These are phyloP conservation scores for Murina feae DNA, from an alignment of 2,113 vertebrate species.

Conservation along the genomic window DNA sequence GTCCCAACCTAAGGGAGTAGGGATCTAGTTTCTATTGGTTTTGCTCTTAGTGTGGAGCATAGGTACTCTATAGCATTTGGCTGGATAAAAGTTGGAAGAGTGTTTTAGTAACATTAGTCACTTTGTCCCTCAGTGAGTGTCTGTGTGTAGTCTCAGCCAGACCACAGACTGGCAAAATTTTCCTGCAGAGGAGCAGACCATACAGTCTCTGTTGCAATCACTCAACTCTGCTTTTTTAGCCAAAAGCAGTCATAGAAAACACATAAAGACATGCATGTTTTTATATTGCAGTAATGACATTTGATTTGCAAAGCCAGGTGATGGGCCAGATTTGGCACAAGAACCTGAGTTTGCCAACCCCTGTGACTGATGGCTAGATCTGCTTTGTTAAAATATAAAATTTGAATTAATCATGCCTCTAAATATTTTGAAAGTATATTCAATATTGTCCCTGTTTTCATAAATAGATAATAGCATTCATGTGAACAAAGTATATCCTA, in stretches of 20 bases:
- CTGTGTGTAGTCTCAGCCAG: not conserved
- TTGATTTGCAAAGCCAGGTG: not conserved
- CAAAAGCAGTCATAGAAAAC: not conserved
- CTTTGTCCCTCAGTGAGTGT: not conserved
- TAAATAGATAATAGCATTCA: not conserved
- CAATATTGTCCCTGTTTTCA: not conserved
- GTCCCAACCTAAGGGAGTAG: not conserved
- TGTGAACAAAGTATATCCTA: not conserved
- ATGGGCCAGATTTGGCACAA: not conserved
- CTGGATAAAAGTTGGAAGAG: not conserved
- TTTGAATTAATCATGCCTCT: not conserved
- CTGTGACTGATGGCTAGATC: not conserved
- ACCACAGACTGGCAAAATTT: not conserved
- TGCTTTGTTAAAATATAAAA: conserved; percentile 9
- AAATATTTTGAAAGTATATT: conserved; percentile 3
- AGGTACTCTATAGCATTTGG: not conserved
- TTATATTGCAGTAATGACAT: not conserved
- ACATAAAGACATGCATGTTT: not conserved
- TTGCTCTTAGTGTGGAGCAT: not conserved
- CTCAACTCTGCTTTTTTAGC: not conserved
- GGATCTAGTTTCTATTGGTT: not conserved
- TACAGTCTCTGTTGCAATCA: not conserved
- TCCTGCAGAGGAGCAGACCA: not conserved
- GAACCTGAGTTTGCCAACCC: not conserved
- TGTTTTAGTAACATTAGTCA: not conserved